Evolutionary conservation across 2,797 vertebrate genomes (phyloP).

Genomic region (Geotrypetes seraphini): DNA sequence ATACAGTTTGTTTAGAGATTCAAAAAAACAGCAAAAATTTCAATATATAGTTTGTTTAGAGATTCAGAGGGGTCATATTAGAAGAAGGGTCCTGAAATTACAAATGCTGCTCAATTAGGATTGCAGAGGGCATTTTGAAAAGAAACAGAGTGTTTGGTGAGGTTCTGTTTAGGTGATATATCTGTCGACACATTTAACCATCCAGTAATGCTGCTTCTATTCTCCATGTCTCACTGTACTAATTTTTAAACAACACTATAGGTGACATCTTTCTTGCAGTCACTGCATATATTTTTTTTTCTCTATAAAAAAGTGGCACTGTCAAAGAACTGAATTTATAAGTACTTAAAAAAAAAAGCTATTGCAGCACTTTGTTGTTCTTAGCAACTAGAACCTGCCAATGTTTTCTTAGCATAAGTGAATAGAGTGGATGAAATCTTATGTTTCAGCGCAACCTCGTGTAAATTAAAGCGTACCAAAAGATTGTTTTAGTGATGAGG

Average conservation of each 20-base stretch:
- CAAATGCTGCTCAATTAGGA: too few species aligned
- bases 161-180: too few species aligned
- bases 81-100: too few species aligned
- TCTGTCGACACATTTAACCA: slow-evolving; percentile 23
- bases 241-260: slow-evolving; percentile 27
- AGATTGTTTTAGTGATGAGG: too few species aligned
- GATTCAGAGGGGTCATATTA: too few species aligned
- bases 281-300: slow-evolving; percentile 31
- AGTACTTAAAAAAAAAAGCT: slow-evolving; percentile 22
- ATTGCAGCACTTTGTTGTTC: slow-evolving; percentile 33
- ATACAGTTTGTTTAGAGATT: too few species aligned
- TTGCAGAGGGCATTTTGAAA: too few species aligned
- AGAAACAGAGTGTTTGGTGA: too few species aligned
- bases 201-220: slow-evolving; percentile 5
- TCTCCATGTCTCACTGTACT: slow-evolving; percentile 4
- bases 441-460: slow-evolving; percentile 15
- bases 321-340: slow-evolving; percentile 38
- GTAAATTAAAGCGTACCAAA: slow-evolving; percentile 17
- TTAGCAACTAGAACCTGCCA: slow-evolving; percentile 43
- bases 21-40: too few species aligned
- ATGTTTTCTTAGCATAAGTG: slow-evolving; percentile 31
- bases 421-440: slow-evolving; percentile 27
- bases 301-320: slow-evolving; percentile 23
- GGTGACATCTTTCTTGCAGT: slow-evolving; percentile 24
- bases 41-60: too few species aligned